Evolutionary conservation across 2,797 vertebrate genomes (phyloP).

Genomic region (Masticophis lateralis): DNA sequence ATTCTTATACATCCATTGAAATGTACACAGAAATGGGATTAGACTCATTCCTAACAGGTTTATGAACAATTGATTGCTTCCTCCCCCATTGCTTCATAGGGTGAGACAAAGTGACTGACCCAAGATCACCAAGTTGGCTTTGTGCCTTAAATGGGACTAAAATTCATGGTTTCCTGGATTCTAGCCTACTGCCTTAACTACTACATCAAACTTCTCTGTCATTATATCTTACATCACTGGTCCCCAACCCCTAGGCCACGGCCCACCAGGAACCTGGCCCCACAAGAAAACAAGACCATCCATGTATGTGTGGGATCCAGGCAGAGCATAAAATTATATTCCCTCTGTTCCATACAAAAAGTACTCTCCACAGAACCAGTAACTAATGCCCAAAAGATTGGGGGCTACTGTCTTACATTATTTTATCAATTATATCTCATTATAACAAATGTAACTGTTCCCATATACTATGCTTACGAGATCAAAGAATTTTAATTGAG

Average conservation of each 20-base stretch:
- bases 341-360: neutral
- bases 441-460: neutral
- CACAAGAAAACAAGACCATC: neutral
- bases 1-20: neutral
- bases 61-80: neutral
- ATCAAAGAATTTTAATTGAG: neutral
- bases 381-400: neutral
- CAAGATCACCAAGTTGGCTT: neutral
- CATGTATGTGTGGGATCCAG: neutral
- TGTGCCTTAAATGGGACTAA: neutral
- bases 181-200: neutral
- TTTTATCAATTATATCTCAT: neutral
- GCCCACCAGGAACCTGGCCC: neutral
- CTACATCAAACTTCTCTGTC: neutral
- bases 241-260: accelerated
- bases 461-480: neutral
- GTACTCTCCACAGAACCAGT: neutral
- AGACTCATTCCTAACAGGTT: neutral
- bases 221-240: neutral
- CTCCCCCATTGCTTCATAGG: neutral
- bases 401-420: neutral
- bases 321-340: neutral
- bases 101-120: neutral
- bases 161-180: neutral
- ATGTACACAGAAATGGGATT: neutral